Evolutionary conservation across 1,140 invertebrate genomes (phyloP), one percentile per base, ranked within the genome.

Genomic region (Lycorma delicatula): DNA sequence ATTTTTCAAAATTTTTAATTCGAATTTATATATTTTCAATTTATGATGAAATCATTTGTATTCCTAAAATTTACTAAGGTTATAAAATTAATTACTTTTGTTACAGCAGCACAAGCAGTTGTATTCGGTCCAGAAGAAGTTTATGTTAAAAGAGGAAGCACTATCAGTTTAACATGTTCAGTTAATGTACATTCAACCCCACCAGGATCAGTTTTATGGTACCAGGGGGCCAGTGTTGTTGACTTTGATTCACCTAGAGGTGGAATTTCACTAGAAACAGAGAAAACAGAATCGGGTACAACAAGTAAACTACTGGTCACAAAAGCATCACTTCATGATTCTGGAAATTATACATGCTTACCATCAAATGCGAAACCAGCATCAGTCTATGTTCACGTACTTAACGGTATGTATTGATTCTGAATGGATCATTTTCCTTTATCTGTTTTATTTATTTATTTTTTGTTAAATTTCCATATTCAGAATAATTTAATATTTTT

Each of bases 271-370:
- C 77, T 95, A 64, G 89, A 93, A 73, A 93, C 91, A 1, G 91
- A 93, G 74, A 92, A 92, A 75, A 91, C 88, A 3, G 88, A 89
- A 64, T 79, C 82, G 6, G 88, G 88, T 12, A 93, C 90, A 31
- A 91, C 89, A 41, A 92, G 89, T 72, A 90, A 89, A 68, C 78
- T 95, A 59, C 80, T 92, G 68, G 83, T 95, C 60, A 92, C 89
- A 11, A 87, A 91, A 69, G 91, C 91, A 12, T 80, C 84, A 22
- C 78, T 89, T 41, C 79, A 80, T 27, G 91, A 95, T 75, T 91
- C 88, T 28, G 92, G 91, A 63, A 91, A 91, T 74, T 92, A 92
- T 72, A 91, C 87, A 22, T 93, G 89, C 71, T 82, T 87, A 64
- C 89, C 89, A 41, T 85, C 85, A 72, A 91, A 91, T 70, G 89